phyloP scores from a whole-genome alignment of 2,113 vertebrate genomes.

The Caranx ignobilis region DNA sequence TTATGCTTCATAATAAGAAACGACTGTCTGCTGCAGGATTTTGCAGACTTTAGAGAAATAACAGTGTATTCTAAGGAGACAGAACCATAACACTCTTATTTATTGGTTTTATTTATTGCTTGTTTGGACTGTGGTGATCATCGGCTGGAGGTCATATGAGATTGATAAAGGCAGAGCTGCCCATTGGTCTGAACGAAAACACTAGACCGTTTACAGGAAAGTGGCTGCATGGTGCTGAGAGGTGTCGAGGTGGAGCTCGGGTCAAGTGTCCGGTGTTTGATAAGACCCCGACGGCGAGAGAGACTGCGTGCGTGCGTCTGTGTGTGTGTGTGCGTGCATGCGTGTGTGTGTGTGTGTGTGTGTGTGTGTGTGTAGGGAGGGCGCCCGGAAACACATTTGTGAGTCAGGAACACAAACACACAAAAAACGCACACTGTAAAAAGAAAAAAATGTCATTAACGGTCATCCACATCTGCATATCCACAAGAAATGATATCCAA shows the following conservation, averaged over 20 bases:
- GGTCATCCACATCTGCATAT: no score
- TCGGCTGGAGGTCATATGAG: neutral
- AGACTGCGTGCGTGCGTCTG: slow-evolving; percentile 36
- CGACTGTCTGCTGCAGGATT: no score
- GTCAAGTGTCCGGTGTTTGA: slow-evolving; percentile 9
- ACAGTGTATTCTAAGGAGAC: neutral
- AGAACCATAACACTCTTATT: neutral
- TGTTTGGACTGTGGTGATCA: neutral
- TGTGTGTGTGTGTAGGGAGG: slow-evolving; percentile 15
- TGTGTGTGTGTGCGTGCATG: slow-evolving; percentile 41
- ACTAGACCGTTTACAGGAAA: neutral
- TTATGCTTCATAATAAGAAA: neutral
- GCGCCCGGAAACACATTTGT: slow-evolving; percentile 60
- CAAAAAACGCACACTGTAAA: slow-evolving; percentile 50
- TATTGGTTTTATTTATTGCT: no score
- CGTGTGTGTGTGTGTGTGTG: neutral
- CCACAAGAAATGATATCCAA: neutral
- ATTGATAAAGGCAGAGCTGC: neutral
- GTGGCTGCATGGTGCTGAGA: slow-evolving; percentile 5
- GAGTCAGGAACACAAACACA: slow-evolving; percentile 43
- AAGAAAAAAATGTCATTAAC: slow-evolving; percentile 14
- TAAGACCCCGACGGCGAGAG: slow-evolving; percentile 22
- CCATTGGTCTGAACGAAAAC: neutral
- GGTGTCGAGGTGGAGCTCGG: neutral
- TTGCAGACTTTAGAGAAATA: neutral